A percentile compares a stretch with the other conserved stretches of the same genome.
These are phyloP conservation scores for Argyra leucocephala DNA, from an alignment of 2,888 invertebrate genomes.

Conservation along the genomic window DNA sequence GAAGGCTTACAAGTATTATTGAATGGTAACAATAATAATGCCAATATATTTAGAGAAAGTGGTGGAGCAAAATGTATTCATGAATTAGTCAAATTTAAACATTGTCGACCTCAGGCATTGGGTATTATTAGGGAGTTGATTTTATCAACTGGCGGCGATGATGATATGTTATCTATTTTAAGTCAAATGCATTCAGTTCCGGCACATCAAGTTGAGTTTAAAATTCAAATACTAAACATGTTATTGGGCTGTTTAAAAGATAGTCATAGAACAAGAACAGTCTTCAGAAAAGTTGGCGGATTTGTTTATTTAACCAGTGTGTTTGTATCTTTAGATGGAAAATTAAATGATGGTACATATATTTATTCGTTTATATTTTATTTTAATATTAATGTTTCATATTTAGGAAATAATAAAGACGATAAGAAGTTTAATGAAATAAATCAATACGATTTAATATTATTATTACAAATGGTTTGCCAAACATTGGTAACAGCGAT, in stretches of 20 bases:
- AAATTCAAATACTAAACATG: slow-evolving; percentile 83
- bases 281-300: slow-evolving; percentile 95
- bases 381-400: slow-evolving; percentile 23
- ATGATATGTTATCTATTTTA: slow-evolving; percentile 87
- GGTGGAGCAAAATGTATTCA: slow-evolving; percentile 89
- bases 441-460: slow-evolving; percentile 55
- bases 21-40: slow-evolving; percentile 76
- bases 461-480: slow-evolving; percentile 78
- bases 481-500: slow-evolving; percentile 93
- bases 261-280: slow-evolving; percentile 90
- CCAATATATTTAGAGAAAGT: slow-evolving; percentile 85
- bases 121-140: slow-evolving; percentile 82
- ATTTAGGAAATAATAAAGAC: slow-evolving; percentile 26
- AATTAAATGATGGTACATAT: slow-evolving; percentile 47
- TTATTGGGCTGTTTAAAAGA: slow-evolving; percentile 83
- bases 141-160: slow-evolving; percentile 85
- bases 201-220: slow-evolving; percentile 67
- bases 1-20: slow-evolving; percentile 78
- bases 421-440: slow-evolving; percentile 37
- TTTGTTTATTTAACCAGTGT: slow-evolving; percentile 96
- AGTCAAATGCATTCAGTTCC: slow-evolving; percentile 87
- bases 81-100: slow-evolving; percentile 71
- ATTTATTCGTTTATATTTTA: too few species aligned
- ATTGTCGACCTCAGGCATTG: slow-evolving; percentile 73
- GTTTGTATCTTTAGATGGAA: slow-evolving; percentile 81